Conservation (phyloP, 2,113 vertebrate genomes). For the Acinonyx jubatus region DNA sequence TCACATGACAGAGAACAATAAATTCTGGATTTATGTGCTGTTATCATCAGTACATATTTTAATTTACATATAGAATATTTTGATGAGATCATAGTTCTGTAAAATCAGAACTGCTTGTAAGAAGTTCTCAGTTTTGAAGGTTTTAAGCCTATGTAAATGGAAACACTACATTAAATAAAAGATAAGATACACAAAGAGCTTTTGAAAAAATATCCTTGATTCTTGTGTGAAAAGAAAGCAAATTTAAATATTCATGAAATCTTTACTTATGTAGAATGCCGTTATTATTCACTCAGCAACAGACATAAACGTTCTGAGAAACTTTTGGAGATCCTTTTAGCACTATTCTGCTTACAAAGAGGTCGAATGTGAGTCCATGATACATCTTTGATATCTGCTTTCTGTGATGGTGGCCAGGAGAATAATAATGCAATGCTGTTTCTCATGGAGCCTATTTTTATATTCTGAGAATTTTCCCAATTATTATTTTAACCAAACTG, state of each 20-base stretch:
- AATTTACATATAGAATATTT: neutral
- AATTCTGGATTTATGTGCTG: neutral
- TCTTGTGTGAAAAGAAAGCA: neutral
- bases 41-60: neutral
- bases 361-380: neutral
- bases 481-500: neutral
- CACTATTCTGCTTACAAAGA: neutral
- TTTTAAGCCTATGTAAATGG: neutral
- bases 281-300: neutral
- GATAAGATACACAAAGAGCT: neutral
- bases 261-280: neutral
- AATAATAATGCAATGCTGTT: neutral
- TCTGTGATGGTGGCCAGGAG: neutral
- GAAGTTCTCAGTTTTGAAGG: neutral
- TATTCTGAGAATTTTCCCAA: neutral
- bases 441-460: neutral
- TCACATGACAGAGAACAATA: neutral
- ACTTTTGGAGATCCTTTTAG: neutral
- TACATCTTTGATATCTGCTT: neutral
- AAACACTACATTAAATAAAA: constrained; percentile 9
- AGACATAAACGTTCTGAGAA: neutral
- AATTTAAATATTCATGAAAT: neutral
- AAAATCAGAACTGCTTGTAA: neutral
- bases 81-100: neutral
- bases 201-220: neutral